These are phyloP conservation scores for Cebus imitator DNA, from an alignment of 2,113 vertebrate species.

Conservation along the genomic window DNA sequence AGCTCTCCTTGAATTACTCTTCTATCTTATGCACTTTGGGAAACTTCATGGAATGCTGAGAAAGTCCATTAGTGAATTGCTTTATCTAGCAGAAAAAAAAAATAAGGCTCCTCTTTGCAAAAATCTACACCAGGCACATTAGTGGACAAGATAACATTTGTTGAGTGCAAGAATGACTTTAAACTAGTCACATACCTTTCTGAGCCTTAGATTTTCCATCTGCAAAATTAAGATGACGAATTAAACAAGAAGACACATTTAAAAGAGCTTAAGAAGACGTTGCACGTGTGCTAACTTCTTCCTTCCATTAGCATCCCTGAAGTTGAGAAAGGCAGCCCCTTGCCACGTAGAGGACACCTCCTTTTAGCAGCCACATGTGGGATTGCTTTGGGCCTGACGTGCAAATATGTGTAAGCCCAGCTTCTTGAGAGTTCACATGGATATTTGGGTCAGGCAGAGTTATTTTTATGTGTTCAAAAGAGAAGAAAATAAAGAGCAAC, in stretches of 20 bases:
- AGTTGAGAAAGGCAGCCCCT: background rate
- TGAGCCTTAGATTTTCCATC: background rate
- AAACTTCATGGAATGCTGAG: background rate
- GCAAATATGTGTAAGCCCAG: conserved; percentile 13
- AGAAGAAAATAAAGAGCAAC: conserved; percentile 56
- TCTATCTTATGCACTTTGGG: background rate
- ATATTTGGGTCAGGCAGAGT: conserved; percentile 46
- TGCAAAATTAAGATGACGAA: background rate
- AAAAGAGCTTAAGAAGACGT: background rate
- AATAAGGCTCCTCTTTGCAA: background rate
- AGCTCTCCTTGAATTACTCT: background rate
- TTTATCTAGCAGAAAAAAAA: background rate
- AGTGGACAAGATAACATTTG: background rate
- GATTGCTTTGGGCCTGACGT: conserved; percentile 21
- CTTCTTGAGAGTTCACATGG: conserved; percentile 38
- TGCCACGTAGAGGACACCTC: background rate
- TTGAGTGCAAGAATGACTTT: background rate
- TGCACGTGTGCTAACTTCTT: too few relatives aligned
- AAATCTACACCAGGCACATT: background rate
- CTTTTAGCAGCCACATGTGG: conserved; percentile 11
- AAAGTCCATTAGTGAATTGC: background rate
- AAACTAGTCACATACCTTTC: background rate
- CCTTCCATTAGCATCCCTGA: background rate
- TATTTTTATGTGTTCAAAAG: conserved; percentile 63
- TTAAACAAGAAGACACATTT: background rate